Evolutionary conservation across 2,888 invertebrate genomes (phyloP), one percentile per base, ranked within the genome.

Genomic region (Eudasyphora cyanicolor): DNA sequence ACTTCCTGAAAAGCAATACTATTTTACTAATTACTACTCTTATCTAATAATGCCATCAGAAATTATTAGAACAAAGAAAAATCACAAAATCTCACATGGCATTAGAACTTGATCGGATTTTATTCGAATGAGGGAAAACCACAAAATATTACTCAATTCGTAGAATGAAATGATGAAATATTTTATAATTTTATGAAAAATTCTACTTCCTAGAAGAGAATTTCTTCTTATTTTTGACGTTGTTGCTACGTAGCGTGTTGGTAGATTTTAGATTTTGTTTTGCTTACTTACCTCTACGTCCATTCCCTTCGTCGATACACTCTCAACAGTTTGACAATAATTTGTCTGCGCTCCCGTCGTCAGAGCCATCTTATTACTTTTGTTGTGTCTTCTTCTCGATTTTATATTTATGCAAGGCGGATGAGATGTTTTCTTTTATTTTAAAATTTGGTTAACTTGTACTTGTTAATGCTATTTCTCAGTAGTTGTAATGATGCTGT

Each of bases 301-400:
- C 87, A 88, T 88, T 74, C 74, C 32, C 29, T 60, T 57, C 60
- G 70, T 38, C 8, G 54, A 32, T 10, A 42, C 42, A 35, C 24
- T 45, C 27, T n/a, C 17, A 57, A 60, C 64, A 64, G 64, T 67
- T 79, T 79, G 49, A 81, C 54, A 77, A 69, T 74, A 80, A 81
- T 82, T 82, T 82, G 85, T 74, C 84, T 87, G 86, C 64, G 29
- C 38, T 24, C 49, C 84, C 79, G 86, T 79, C 82, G 79, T 85
- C 82, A 87, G 80, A 82, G 87, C 80, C 88, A 88, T 88, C 73
- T 82, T n/a, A n/a, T n/a, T n/a, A n/a, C n/a, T n/a, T n/a, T 57
- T 69, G 54, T 19, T 62, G 21, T 24, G 12, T 21, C 19, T 67
- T 38, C 38, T 73, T 67, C 27, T 73, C 24, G 42, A 12, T 24